Evolutionary conservation across 1,140 invertebrate genomes (phyloP), one percentile per base, ranked within the genome.

Genomic region (Drosophila ercepeae): DNA sequence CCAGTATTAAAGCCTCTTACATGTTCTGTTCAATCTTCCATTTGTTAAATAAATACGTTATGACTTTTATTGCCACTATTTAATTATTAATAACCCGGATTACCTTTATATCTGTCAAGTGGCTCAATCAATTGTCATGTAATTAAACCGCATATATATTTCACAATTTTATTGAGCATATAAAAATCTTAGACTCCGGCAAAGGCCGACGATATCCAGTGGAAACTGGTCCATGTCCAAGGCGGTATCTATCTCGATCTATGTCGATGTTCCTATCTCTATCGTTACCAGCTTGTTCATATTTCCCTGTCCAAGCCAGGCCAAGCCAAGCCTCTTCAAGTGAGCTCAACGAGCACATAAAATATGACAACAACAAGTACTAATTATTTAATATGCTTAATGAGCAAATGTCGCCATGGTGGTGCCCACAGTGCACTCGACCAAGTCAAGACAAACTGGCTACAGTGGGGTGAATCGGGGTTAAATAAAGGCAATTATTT

Each of bases 371-470:
- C 69, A 83, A 82, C 78, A 78, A 82, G 78, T 83, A 82, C 75
- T 82, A 82, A 82, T 82, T 82, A 82, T 82, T 82, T 82, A 82
- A 82, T 82, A 82, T 78, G 78, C 78, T 82, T 82, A 82, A 82
- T 82, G 78, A 82, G 79, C 78, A 83, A 83, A 83, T 82, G 78
- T 78, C 69, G 81, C 78, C 75, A 64, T 71, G 60, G 32, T 73
- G 78, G 78, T 65, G 78, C 63, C 58, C 74, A 83, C 51, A 60
- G 59, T 77, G 53, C 57, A 59, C 51, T 46, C 48, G 42, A 23
- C 25, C 51, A 57, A 54, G 48, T 51, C 49, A 45, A 16, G 7
- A 39, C 60, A 27, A 9, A 41, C 16, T 4, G 4, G 55, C 41
- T 25, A 82, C 74, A 77, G 61, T 82, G 78, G 73, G 9, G 11